Conservation (phyloP, 2,113 vertebrate species). For the Pachycephala philippinensis region DNA sequence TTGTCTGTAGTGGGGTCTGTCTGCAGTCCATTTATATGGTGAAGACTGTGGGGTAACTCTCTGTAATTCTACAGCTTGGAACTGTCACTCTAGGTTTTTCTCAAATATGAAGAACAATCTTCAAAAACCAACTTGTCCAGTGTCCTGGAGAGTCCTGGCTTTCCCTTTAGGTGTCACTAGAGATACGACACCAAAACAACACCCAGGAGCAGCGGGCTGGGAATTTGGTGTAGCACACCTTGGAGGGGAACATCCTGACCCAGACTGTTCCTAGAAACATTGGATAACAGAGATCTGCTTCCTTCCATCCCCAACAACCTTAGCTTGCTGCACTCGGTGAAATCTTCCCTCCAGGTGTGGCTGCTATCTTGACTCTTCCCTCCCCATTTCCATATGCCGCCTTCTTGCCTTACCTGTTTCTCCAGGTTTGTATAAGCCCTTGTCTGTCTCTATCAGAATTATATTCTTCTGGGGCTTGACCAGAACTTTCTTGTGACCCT, state of each 20-base stretch:
- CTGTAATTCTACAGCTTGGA: not conserved
- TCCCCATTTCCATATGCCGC: not conserved
- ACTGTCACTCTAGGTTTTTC: not conserved
- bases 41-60: not conserved
- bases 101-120: not conserved
- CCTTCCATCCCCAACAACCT: not conserved
- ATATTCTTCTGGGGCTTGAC: not conserved
- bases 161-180: not conserved
- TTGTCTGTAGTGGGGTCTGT: not conserved
- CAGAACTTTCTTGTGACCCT: slow-evolving; percentile 50
- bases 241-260: not conserved
- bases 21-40: not conserved
- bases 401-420: not conserved
- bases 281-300: not conserved
- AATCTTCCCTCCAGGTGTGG: not conserved
- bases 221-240: not conserved
- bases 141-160: not conserved
- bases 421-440: slow-evolving; percentile 58
- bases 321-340: not conserved
- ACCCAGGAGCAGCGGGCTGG: not conserved
- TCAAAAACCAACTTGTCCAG: not conserved
- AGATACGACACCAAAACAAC: not conserved
- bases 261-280: not conserved
- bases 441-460: slow-evolving; percentile 62
- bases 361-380: not conserved